Conservation (phyloP, 2,113 vertebrate species). For the Sinocyclocheilus grahami region DNA sequence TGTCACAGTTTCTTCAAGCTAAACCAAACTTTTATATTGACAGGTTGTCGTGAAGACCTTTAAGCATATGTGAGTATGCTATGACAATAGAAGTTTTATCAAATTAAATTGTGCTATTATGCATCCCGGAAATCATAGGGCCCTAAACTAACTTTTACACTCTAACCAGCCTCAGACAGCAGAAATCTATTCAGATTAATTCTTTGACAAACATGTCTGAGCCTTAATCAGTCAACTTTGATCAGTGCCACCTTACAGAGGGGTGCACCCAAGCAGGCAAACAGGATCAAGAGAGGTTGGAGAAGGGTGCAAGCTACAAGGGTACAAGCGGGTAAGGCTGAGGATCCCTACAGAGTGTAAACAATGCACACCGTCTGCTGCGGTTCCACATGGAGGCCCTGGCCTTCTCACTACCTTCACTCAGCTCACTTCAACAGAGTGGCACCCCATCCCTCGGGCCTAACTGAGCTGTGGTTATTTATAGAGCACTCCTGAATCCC, state of each 20-base stretch:
- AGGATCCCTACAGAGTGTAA: constrained; percentile 31
- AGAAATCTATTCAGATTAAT: neutral
- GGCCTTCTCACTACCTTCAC: constrained; percentile 16
- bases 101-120: neutral
- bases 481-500: constrained; percentile 68
- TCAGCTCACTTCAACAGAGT: constrained; percentile 29
- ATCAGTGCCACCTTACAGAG: constrained; percentile 5
- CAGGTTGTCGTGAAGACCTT: neutral
- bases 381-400: constrained; percentile 17
- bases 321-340: neutral
- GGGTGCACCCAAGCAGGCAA: neutral
- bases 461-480: constrained; percentile 69
- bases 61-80: too few species aligned
- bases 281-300: constrained; percentile 15
- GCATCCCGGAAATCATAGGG: too few species aligned
- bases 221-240: constrained; percentile 12
- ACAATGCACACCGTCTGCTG: constrained; percentile 35
- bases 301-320: constrained; percentile 24
- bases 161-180: neutral
- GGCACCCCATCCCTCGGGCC: constrained; percentile 55
- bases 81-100: too few species aligned
- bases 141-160: neutral
- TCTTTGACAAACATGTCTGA: too few species aligned
- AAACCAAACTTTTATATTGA: too few species aligned
- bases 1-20: neutral